Conservation (phyloP, 2,113 vertebrate species). For the Xenopus tropicalis region DNA sequence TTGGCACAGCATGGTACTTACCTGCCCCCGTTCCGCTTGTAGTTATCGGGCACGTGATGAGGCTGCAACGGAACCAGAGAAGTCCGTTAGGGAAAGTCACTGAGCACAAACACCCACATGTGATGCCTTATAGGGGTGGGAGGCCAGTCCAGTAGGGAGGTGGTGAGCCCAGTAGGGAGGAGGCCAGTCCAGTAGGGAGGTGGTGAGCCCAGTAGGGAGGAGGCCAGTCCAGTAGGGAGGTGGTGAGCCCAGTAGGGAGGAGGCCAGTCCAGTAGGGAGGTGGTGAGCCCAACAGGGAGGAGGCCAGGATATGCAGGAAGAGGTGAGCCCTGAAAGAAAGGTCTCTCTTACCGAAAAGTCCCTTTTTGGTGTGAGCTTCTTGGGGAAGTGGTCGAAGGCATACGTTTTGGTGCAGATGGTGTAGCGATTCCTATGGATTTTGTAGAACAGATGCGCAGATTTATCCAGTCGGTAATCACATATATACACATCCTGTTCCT, state of each 20-base stretch:
- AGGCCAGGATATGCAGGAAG: no score
- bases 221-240: no score
- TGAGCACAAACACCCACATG: neutral
- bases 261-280: no score
- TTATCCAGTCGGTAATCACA: constrained; percentile 97
- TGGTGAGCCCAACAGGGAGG: no score
- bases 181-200: no score
- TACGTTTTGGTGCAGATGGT: constrained; percentile 96
- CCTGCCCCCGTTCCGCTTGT: constrained; percentile 94
- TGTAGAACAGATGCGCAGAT: constrained; percentile 97
- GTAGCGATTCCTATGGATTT: constrained; percentile 96
- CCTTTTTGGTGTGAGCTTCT: constrained; percentile 89
- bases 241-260: no score
- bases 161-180: no score
- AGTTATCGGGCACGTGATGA: constrained; percentile 97
- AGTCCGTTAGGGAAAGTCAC: neutral
- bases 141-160: no score
- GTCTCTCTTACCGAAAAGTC: constrained; percentile 86
- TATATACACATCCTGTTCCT: constrained; percentile 96
- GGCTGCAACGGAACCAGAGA: constrained; percentile 68
- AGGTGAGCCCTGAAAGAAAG: no score
- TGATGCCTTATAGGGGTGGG: no score
- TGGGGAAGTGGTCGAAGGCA: constrained; percentile 96
- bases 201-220: no score
- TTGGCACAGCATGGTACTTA: constrained; percentile 54